Base-by-base conservation (phyloP, 2,888 invertebrate species). In the Apamea epomidion region DNA sequence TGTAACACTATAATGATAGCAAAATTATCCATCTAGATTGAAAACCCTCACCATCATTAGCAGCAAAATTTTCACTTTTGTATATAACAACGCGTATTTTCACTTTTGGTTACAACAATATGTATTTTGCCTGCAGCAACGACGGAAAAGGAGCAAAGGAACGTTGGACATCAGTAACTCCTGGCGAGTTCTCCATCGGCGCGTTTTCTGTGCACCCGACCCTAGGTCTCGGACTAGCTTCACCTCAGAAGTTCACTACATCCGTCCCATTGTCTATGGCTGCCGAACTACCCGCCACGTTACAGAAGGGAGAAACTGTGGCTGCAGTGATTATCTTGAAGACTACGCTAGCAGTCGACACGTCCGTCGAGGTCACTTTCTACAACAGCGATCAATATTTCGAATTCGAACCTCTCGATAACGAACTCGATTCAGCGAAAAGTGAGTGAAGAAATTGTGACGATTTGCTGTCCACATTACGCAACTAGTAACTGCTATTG, bases 251-350 rank as follows among this genome's bases (percentile, higher is more conserved):
- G 83, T 93, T 95, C 92, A 91, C 95, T n/a, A 95, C 96, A 48
- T 93, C 93, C 37, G 92, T 94, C 96, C 98, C 95, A 98, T 99
- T 99, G 93, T 98, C 98, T 88, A 98, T 99, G 68, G 98, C 98
- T 16, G 97, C 99, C 16, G 98, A 99, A 92, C 95, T 99, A 73
- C 99, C 99, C 0, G 98, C 98, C 90, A 98, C 98, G 0, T 98
- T 99, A 25, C 98, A 99, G 90, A 97, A 98, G 84, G 99, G 99
- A 45, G 99, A 99, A 97, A 98, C 98, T 16, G 97, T 99, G 77
- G 98, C 99, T 0, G 97, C 99, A 76, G 98, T 99, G 71, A 98
- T 99, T 21, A 98, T 99, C 4, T 98, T 99, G 16, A 99, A 98
- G 94, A 99, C 99, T 94, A 99, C 99, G 91, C 97, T 99, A 95